Evolutionary conservation across 2,888 invertebrate species (phyloP), one percentile per base, ranked within the genome.

Genomic region (Brachypalpus laphriformis): DNA sequence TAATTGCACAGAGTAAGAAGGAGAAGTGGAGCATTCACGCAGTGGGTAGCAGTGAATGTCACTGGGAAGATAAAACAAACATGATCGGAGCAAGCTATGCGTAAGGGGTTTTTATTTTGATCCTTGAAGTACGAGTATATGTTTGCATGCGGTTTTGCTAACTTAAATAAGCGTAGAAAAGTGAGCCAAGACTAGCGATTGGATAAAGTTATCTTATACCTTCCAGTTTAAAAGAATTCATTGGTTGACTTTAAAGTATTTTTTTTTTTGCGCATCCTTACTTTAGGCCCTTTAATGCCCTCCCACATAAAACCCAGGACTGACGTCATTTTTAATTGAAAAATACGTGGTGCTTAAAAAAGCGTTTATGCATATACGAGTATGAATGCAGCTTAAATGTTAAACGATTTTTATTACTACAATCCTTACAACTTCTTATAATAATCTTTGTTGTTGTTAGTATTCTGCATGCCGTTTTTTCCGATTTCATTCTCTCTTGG

Each of bases 21-120:
- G 40, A 77, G 61, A 72, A 72, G 72, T 70, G 80, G 74, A 65
- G 40, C 72, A 77, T 65, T 57, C 45, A 74, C 37, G 47, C 59
- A 37, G 70, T 51, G 68, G 49, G 68, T 45, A 37, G 45, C 16
- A 51, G 61, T 20, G 34, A 74, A 45, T 54, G 72, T 61, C 37
- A 34, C 20, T 20, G 9, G 1, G 31, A 61, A 42, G 74, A 68
- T 71, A 65, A 70, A 75, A 45, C 40, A 28, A 59, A 75, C 63
- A 8, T 45, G 80, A 70, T 75, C 70, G 45, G 2, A 18, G 18
- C 61, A 47, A 71, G 70, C 59, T 47, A 37, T 71, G 71, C 34
- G 75, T 65, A 85, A 59, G 49, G 42, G 31, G n/a, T 16, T 11
- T 37, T 42, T 40, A 3, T 57, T 49, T 34, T 34, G 22, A 25